A percentile compares a stretch with the other conserved stretches of the same genome.
These are phyloP conservation scores for Origma solitaria DNA, from an alignment of 2,113 vertebrate species.

Conservation along the genomic window DNA sequence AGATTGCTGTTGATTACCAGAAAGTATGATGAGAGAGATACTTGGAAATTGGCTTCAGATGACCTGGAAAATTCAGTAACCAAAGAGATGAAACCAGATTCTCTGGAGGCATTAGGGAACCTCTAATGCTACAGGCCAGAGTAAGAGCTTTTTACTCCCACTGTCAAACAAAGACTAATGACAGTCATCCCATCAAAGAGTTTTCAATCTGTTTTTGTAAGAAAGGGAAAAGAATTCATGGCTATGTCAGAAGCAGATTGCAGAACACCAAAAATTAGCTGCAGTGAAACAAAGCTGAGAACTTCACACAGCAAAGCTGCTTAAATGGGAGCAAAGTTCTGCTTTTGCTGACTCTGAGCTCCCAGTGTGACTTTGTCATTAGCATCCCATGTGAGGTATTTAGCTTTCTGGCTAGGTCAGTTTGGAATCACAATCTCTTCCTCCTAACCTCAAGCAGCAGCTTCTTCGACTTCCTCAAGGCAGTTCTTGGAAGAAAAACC, in stretches of 20 bases:
- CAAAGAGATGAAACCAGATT: not conserved
- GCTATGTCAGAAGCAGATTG: not conserved
- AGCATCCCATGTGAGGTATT: not conserved
- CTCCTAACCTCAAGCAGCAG: not conserved
- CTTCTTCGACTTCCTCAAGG: not conserved
- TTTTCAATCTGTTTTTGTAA: not conserved
- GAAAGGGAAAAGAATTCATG: not conserved
- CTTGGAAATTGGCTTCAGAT: not conserved
- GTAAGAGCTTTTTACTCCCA: not conserved
- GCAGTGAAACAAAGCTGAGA: not conserved
- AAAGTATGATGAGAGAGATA: not conserved
- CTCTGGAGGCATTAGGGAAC: not conserved
- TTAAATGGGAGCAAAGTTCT: not conserved
- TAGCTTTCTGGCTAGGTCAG: not conserved
- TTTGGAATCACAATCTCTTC: not conserved
- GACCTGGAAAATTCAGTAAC: not conserved
- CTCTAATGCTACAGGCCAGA: not conserved
- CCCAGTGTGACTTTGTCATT: not conserved
- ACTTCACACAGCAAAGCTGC: not conserved
- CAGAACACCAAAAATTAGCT: not conserved
- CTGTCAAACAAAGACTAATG: not conserved
- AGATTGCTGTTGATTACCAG: not conserved
- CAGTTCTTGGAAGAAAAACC: accelerated
- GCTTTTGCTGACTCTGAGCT: not conserved
- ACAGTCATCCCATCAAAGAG: not conserved